Percentiles rank a stretch among this genome's conserved stretches.
phyloP scores from a whole-genome alignment of 2,113 vertebrate species.

The Malurus elegans region DNA sequence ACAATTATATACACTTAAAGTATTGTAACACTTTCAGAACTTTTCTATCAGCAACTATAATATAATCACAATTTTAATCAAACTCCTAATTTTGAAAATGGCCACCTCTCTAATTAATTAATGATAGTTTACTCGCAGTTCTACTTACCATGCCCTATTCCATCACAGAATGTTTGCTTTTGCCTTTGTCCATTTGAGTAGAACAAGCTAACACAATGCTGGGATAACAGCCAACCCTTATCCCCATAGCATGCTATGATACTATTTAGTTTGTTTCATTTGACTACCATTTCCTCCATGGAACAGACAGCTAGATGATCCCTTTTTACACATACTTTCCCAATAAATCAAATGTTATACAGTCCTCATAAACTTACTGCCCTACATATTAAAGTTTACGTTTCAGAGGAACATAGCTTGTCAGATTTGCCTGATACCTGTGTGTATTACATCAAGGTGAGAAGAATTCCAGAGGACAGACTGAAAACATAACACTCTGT shows the following conservation, averaged over 20 bases:
- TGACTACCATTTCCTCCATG: neutral
- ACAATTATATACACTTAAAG: neutral
- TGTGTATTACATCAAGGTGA: neutral
- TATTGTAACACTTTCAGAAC: neutral
- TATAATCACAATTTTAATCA: neutral
- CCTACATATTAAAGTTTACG: neutral
- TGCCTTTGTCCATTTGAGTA: neutral
- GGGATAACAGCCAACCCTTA: neutral
- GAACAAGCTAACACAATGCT: neutral
- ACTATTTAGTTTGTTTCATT: slow-evolving; percentile 9
- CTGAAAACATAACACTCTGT: neutral
- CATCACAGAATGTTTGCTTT: neutral
- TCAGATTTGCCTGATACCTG: neutral
- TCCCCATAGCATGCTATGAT: neutral
- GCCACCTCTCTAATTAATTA: neutral
- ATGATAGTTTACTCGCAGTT: neutral
- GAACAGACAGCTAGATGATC: neutral
- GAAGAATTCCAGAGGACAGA: neutral
- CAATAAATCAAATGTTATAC: neutral
- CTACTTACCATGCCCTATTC: neutral
- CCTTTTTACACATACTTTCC: neutral
- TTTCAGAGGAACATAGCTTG: neutral
- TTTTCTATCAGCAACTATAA: neutral
- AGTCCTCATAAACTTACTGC: neutral
- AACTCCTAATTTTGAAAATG: neutral